Percentiles rank a stretch among this genome's conserved stretches.
These are phyloP conservation scores for Triplophysa bombifrons DNA, from an alignment of 2,797 vertebrate genomes.

Conservation along the genomic window DNA sequence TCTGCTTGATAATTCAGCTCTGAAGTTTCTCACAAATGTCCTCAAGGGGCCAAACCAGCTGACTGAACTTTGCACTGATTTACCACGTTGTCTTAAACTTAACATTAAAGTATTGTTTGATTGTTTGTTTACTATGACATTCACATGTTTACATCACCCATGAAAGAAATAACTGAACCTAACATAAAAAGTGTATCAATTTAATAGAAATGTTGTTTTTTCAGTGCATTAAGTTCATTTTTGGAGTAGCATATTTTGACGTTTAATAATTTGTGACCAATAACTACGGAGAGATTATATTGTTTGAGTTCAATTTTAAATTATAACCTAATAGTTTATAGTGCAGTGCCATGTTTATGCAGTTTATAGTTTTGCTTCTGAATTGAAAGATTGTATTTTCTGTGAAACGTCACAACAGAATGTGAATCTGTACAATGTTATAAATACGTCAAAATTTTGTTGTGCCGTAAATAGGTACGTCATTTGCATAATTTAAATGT, in stretches of 20 bases:
- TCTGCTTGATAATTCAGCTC: constrained; percentile 6
- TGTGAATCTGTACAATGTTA: background rate
- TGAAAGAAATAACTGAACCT: background rate
- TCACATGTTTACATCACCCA: constrained; percentile 17
- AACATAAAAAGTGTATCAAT: constrained; percentile 6
- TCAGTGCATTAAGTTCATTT: background rate
- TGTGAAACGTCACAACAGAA: background rate
- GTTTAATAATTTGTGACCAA: constrained; percentile 20
- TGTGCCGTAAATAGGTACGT: background rate
- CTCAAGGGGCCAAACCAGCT: constrained; percentile 26
- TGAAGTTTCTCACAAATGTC: background rate
- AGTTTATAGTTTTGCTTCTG: constrained; percentile 4
- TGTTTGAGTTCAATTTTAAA: constrained; percentile 10
- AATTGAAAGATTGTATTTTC: constrained; percentile 8
- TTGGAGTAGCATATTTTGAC: constrained; percentile 8
- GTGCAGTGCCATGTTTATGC: constrained; percentile 13
- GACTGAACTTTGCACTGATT: constrained; percentile 68
- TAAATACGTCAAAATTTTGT: background rate
- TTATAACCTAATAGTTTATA: constrained; percentile 8
- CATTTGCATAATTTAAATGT: background rate
- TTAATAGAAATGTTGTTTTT: background rate
- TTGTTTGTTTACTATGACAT: constrained; percentile 9
- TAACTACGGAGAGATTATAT: background rate
- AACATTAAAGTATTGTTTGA: constrained; percentile 23
- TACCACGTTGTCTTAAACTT: constrained; percentile 66